Percentiles rank a stretch among this genome's conserved stretches.
Evolutionary conservation across 2,888 invertebrate species (phyloP).

Genomic region (Belgica antarctica): DNA sequence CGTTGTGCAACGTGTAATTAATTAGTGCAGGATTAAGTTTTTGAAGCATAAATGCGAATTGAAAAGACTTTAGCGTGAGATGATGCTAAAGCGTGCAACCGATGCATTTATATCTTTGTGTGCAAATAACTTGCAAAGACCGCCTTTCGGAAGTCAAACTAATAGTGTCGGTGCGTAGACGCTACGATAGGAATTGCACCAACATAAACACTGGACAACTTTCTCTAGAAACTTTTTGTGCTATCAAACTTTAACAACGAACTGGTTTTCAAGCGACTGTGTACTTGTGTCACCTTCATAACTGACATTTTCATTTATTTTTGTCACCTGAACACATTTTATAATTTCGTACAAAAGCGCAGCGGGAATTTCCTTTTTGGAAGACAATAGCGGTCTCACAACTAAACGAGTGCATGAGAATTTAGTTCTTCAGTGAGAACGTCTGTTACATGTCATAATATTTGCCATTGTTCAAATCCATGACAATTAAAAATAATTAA

Average conservation of each 20-base stretch:
- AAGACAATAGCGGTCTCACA: not conserved
- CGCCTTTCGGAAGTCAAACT: slow-evolving; percentile 12
- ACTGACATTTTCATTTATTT: not conserved
- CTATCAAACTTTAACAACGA: too few relatives aligned
- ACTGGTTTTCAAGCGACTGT: not conserved
- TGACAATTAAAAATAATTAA: slow-evolving; percentile 32
- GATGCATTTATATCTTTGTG: too few relatives aligned
- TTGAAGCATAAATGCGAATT: too few relatives aligned
- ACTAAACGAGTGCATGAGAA: slow-evolving; percentile 32
- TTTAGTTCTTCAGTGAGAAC: slow-evolving; percentile 11
- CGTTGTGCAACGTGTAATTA: too few relatives aligned
- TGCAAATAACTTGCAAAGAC: too few relatives aligned
- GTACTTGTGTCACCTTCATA: not conserved
- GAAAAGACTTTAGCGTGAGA: too few relatives aligned
- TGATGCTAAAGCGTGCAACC: too few relatives aligned
- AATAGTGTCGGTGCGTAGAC: slow-evolving; percentile 8
- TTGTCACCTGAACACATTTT: not conserved
- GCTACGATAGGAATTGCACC: not conserved
- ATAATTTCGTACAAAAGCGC: slow-evolving; percentile 13
- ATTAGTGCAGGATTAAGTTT: too few relatives aligned
- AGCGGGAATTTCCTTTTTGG: slow-evolving; percentile 3
- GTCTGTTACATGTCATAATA: slow-evolving; percentile 16
- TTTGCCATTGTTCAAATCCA: slow-evolving; percentile 5
- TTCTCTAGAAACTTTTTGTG: not conserved
- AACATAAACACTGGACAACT: not conserved